Conservation (phyloP, 2,113 vertebrate genomes). For the Candoia aspera region DNA sequence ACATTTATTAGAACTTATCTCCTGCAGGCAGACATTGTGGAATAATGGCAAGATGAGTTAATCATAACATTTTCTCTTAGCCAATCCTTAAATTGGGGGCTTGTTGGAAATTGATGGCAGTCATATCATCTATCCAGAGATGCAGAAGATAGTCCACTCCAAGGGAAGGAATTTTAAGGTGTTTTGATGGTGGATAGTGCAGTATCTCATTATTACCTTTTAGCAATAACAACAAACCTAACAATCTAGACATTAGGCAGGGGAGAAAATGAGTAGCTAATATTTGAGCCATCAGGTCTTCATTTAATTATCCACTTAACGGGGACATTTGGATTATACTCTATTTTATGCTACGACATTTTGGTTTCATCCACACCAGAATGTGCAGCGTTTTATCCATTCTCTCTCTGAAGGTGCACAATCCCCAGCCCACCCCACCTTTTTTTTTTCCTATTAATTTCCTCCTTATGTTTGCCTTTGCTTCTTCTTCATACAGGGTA, state of each 20-base stretch:
- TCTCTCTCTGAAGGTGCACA: background rate
- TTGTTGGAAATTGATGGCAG: background rate
- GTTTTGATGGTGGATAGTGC: background rate
- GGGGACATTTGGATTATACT: background rate
- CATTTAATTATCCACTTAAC: background rate
- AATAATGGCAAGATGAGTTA: background rate
- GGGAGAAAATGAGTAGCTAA: background rate
- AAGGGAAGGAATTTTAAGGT: background rate
- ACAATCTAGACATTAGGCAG: background rate
- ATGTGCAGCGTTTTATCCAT: background rate
- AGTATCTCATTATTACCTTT: background rate
- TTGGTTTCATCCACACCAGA: background rate
- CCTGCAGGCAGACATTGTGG: background rate
- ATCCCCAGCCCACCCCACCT: background rate
- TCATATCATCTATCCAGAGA: background rate
- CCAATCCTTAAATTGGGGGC: background rate
- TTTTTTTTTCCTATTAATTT: background rate
- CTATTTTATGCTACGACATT: background rate
- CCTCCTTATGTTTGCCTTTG: background rate
- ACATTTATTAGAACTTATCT: constrained; percentile 17
- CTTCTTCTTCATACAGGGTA: background rate
- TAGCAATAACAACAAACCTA: background rate
- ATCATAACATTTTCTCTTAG: background rate
- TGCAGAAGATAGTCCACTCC: background rate
- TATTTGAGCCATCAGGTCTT: background rate